phyloP scores from a whole-genome alignment of 2,797 vertebrate species.

The Merluccius polli region DNA sequence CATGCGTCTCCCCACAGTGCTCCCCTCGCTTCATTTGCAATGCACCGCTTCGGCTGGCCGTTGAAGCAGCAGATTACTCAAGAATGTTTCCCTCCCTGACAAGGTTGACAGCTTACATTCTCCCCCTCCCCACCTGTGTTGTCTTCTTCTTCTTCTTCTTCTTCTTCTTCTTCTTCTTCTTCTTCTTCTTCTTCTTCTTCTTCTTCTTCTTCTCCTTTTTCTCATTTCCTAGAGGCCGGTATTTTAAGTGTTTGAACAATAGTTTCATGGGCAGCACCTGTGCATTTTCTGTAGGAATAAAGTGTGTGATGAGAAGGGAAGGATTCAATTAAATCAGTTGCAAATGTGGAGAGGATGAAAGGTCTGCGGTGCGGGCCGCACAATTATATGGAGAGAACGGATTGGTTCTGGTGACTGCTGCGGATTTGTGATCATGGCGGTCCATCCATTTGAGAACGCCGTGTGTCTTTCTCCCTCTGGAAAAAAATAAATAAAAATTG shows the following conservation, averaged over 20 bases:
- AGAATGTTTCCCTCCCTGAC: conserved; percentile 35
- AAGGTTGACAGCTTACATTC: conserved; percentile 39
- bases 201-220: neutral
- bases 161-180: neutral
- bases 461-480: neutral
- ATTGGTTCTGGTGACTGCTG: conserved; percentile 27
- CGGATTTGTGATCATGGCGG: conserved; percentile 33
- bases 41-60: conserved; percentile 20
- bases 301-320: neutral
- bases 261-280: conserved; percentile 53
- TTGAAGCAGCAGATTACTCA: conserved; percentile 40
- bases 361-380: conserved; percentile 5
- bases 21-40: conserved; percentile 4
- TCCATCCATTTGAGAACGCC: neutral
- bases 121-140: too few relatives aligned
- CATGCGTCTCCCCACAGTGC: too few relatives aligned
- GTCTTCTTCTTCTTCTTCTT: too few relatives aligned
- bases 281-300: neutral
- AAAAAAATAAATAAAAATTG: too few relatives aligned
- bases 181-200: neutral
- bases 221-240: neutral
- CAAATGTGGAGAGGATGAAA: conserved; percentile 37
- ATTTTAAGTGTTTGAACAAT: conserved; percentile 37
- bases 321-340: conserved; percentile 45
- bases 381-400: conserved; percentile 23